A percentile compares a stretch with the other conserved stretches of the same genome.
phyloP scores from a whole-genome alignment of 2,113 vertebrate species.

The Rhynchomys soricoides region DNA sequence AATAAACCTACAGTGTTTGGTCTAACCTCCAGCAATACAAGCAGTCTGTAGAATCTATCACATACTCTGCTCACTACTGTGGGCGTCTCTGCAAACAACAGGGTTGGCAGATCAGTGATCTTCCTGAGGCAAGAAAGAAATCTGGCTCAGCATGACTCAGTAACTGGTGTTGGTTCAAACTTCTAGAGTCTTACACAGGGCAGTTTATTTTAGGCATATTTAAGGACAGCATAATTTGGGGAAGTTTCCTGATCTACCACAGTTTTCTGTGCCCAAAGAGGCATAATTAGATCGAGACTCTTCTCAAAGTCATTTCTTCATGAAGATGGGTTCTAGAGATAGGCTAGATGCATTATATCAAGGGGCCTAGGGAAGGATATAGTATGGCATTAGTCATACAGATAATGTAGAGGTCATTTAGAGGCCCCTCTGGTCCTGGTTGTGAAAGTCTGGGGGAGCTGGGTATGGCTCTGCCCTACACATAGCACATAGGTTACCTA shows the following conservation, averaged over 20 bases:
- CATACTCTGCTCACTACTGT: background rate
- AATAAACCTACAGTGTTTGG: too few relatives aligned
- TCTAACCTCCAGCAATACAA: background rate
- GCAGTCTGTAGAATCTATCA: background rate
- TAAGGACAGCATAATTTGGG: background rate
- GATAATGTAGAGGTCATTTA: background rate
- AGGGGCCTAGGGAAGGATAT: background rate
- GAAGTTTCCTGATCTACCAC: background rate
- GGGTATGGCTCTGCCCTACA: background rate
- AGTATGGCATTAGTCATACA: background rate
- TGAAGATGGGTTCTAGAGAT: background rate
- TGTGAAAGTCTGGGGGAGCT: background rate
- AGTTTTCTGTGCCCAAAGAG: background rate
- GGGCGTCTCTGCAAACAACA: background rate
- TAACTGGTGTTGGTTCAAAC: background rate
- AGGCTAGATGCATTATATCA: background rate
- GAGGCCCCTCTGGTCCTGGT: background rate
- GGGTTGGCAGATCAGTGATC: fast-evolving
- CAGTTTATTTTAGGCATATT: background rate
- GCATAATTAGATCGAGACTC: background rate
- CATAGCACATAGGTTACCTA: background rate
- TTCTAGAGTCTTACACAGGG: background rate
- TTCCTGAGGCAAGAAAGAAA: background rate
- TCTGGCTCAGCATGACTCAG: background rate
- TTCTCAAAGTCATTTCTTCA: background rate